phyloP scores from a whole-genome alignment of 2,113 vertebrate genomes.

The Passer montanus region DNA sequence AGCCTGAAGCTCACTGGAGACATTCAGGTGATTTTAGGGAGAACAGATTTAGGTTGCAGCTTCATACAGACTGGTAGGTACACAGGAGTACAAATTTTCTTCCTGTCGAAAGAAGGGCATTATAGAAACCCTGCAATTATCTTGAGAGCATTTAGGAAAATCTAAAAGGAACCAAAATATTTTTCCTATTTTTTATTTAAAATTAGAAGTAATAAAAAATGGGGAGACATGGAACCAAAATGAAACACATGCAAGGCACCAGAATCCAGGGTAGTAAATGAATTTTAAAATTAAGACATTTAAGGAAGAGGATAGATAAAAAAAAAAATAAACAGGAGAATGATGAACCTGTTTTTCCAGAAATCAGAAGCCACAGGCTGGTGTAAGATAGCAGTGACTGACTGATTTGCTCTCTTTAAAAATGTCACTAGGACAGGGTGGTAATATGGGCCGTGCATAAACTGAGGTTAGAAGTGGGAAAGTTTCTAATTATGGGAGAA shows the following conservation, averaged over 20 bases:
- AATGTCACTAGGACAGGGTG: neutral
- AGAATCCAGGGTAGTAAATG: neutral
- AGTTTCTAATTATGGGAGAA: neutral
- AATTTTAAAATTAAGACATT: neutral
- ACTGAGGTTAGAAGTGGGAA: neutral
- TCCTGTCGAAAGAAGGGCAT: neutral
- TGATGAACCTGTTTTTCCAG: neutral
- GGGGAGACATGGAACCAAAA: neutral
- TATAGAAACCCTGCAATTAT: neutral
- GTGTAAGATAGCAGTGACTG: neutral
- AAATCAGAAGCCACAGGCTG: neutral
- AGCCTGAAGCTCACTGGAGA: neutral
- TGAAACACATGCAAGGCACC: neutral
- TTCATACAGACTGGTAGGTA: neutral
- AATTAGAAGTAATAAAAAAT: neutral
- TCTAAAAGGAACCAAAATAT: neutral
- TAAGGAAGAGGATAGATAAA: neutral
- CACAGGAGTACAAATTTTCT: neutral
- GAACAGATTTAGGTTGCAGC: neutral
- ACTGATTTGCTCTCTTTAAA: neutral
- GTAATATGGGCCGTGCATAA: neutral
- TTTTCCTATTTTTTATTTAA: neutral
- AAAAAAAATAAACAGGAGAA: neutral
- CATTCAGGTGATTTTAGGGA: neutral
- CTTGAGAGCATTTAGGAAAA: neutral